These are phyloP conservation scores for Bombycilla garrulus DNA, from an alignment of 2,113 vertebrate species.

Conservation along the genomic window DNA sequence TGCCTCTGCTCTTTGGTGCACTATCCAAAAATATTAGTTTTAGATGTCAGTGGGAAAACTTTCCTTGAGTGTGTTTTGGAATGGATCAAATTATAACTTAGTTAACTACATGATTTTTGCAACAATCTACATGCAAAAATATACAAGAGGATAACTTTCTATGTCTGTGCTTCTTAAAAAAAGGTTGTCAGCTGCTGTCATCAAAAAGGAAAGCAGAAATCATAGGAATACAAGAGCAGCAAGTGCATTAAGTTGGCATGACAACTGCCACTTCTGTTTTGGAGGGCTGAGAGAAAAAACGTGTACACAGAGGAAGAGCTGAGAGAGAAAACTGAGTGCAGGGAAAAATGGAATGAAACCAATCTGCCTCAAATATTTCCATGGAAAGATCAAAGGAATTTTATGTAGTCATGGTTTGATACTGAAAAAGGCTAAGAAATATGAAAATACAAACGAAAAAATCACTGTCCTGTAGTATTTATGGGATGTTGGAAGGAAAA, in stretches of 20 bases:
- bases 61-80: not conserved
- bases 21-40: not conserved
- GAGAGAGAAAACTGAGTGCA: not conserved
- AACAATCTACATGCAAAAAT: not conserved
- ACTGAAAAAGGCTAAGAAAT: not conserved
- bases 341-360: not conserved
- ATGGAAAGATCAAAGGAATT: not conserved
- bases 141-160: not conserved
- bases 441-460: not conserved
- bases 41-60: not conserved
- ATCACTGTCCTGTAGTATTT: not conserved
- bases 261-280: slow-evolving; percentile 34
- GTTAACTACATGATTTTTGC: not conserved
- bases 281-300: not conserved
- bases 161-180: not conserved
- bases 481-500: not conserved
- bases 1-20: not conserved
- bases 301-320: not conserved
- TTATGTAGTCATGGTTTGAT: not conserved
- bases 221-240: not conserved
- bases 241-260: slow-evolving; percentile 55
- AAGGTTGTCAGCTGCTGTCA: not conserved
- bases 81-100: not conserved
- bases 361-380: not conserved
- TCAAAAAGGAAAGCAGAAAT: slow-evolving; percentile 7